A percentile compares a stretch with the other conserved stretches of the same genome.
Conservation (phyloP, 2,113 vertebrate species). For the Cygnus atratus region DNA sequence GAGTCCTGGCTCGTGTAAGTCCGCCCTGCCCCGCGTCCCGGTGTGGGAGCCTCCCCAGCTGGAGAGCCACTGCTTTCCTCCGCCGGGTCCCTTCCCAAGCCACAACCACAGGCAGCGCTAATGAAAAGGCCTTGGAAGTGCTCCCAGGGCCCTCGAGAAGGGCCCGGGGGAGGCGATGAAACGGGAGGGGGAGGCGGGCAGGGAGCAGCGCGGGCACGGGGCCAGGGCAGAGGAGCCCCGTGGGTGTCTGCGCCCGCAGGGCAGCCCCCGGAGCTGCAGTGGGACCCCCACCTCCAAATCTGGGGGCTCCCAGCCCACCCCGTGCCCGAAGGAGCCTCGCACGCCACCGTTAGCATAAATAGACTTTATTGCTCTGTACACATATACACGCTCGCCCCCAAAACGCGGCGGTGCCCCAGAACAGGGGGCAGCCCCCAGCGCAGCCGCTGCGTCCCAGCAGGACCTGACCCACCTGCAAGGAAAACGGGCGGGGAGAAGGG, state of each 20-base stretch:
- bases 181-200: background rate
- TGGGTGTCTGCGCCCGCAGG: background rate
- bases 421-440: background rate
- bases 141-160: background rate
- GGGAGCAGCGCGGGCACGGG: background rate
- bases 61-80: background rate
- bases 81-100: background rate
- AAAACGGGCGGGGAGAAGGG: background rate
- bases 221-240: fast-evolving
- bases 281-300: fast-evolving
- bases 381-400: background rate
- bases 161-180: background rate
- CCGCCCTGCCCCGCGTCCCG: background rate
- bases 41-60: fast-evolving
- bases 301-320: background rate
- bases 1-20: background rate
- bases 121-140: background rate
- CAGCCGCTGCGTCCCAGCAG: background rate
- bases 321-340: background rate
- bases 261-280: background rate
- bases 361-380: constrained; percentile 71
- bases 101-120: background rate
- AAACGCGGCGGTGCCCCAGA: fast-evolving
- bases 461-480: background rate
- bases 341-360: constrained; percentile 59